Percentiles rank a stretch among this genome's conserved stretches.
Evolutionary conservation across 2,113 vertebrate genomes (phyloP).

Genomic region (Guaruba guarouba): DNA sequence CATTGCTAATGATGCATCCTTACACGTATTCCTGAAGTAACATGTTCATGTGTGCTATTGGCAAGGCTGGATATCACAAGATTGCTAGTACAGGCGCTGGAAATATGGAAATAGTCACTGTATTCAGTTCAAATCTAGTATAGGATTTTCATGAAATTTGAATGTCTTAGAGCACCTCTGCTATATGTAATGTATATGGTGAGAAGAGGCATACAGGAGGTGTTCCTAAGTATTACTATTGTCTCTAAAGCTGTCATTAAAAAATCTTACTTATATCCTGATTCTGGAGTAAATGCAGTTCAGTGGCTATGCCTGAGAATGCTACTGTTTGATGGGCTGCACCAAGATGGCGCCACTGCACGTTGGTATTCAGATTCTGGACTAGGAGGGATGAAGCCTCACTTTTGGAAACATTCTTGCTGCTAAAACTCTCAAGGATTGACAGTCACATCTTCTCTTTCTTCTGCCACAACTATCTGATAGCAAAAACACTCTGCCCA

Average conservation of each 20-base stretch:
- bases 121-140: not conserved
- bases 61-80: not conserved
- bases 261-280: not conserved
- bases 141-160: not conserved
- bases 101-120: not conserved
- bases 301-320: not conserved
- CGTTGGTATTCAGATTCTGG: not conserved
- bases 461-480: not conserved
- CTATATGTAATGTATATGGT: not conserved
- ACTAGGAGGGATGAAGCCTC: not conserved
- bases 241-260: not conserved
- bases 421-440: not conserved
- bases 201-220: not conserved
- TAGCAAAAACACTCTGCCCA: not conserved
- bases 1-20: not conserved
- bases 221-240: not conserved
- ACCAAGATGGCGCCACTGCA: not conserved
- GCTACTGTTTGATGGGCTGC: not conserved
- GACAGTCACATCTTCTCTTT: not conserved
- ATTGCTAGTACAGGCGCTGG: not conserved
- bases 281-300: not conserved
- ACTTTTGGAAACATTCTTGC: not conserved
- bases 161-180: not conserved
- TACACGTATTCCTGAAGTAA: not conserved
- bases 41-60: fast-evolving